Base-by-base conservation (phyloP, 2,888 invertebrate species). In the Machimus rusticus region DNA sequence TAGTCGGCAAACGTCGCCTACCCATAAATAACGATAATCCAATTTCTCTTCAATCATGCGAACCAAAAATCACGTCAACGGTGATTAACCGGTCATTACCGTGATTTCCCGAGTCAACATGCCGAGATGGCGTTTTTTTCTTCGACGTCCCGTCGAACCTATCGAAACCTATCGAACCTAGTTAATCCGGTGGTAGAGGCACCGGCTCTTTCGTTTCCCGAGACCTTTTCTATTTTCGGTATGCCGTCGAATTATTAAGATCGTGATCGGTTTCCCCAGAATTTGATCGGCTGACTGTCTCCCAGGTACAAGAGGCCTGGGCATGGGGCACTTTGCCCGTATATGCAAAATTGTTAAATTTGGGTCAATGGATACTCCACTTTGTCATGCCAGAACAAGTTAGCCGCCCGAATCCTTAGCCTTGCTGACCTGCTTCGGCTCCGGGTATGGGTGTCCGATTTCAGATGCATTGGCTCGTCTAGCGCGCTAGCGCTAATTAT, bases 11-110 rank as follows among this genome's bases (percentile, higher is more conserved):
- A 43, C 51, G 86, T 86, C 46, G 86, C 39, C 55, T 86, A 74
- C 34, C 86, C 86, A 86, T 86, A 86, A 86, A 86, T 86, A 86
- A 86, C 46, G 86, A 86, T 77, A 86, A 86, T 86, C 81, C 74
- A 87, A 87, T 87, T 88, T 88, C 87, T 87, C 87, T 87, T 84
- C 86, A 88, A 88, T 87, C 88, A 86, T 86, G 87, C 87, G 86
- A 88, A 87, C 87, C 81, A 51, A 88, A 87, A 87, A 87, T 88
- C 87, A 87, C 88, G 88, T 88, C 88, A 88, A 88, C 81, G 39
- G 87, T 88, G 87, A 88, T 87, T 87, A 87, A 74, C 85, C 79
- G 82, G 84, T 88, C 88, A 86, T 88, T 88, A 82, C 74, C 14
- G 28, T 81, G 87, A 87, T 87, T 81, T 87, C 46, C 39, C 57